A percentile compares a stretch with the other conserved stretches of the same genome.
Evolutionary conservation across 2,113 vertebrate genomes (phyloP).

Genomic region (Macrotis lagotis): DNA sequence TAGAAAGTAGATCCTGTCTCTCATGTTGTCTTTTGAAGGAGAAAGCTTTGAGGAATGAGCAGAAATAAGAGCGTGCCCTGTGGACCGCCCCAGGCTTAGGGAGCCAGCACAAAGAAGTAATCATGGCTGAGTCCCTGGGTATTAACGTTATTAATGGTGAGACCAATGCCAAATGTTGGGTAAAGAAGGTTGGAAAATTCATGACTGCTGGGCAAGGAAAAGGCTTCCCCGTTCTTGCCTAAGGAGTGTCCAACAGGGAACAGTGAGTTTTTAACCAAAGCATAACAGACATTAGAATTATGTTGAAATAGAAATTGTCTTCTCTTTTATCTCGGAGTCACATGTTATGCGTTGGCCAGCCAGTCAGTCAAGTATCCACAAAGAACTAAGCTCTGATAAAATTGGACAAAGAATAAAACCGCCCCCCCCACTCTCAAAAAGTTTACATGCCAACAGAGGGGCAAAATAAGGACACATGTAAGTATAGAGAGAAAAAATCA

Average conservation of each 20-base stretch:
- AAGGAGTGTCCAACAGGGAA: neutral
- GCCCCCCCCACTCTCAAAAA: neutral
- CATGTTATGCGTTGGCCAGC: neutral
- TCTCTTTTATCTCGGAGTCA: neutral
- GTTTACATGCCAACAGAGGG: neutral
- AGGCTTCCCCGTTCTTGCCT: conserved; percentile 39
- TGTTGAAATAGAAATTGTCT: conserved; percentile 16
- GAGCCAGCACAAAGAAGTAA: conserved; percentile 65
- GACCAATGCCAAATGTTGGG: conserved; percentile 65
- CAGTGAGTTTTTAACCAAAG: conserved; percentile 30
- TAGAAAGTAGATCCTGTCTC: conserved; percentile 53
- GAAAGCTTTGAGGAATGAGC: conserved; percentile 67
- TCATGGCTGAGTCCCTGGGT: conserved; percentile 53
- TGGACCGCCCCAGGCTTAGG: conserved; percentile 60
- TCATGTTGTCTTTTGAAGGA: conserved; percentile 61
- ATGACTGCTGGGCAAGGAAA: conserved; percentile 50
- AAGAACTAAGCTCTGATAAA: neutral
- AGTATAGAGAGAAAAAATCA: neutral
- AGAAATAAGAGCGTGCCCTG: conserved; percentile 59
- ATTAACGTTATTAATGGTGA: conserved; percentile 51
- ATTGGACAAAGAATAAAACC: neutral
- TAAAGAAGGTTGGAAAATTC: conserved; percentile 51
- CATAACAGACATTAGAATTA: neutral
- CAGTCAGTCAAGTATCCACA: neutral
- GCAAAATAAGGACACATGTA: accelerated